These are phyloP conservation scores for Rhabditoides inermis DNA, from an alignment of 2,888 invertebrate genomes.

Conservation along the genomic window DNA sequence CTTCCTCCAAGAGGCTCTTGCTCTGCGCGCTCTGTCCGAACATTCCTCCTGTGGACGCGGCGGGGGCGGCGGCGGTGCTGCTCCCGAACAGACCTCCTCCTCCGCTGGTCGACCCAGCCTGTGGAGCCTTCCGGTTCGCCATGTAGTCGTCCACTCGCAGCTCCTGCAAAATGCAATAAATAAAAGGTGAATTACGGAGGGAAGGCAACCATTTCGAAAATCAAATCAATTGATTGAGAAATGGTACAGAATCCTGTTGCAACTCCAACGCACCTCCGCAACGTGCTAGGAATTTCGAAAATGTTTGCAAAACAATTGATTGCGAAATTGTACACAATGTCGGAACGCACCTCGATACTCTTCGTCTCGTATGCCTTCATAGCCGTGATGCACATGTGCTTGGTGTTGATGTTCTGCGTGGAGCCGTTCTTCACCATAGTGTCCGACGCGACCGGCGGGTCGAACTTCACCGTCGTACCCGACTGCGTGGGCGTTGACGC, in stretches of 20 bases:
- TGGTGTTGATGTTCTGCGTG: constrained; percentile 73
- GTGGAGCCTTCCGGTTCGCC: constrained; percentile 73
- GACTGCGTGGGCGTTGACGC: constrained; percentile 12
- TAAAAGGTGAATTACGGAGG: too few relatives aligned
- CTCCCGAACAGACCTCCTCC: constrained; percentile 25
- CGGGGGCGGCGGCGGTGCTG: constrained; percentile 5
- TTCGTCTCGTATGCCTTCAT: constrained; percentile 97
- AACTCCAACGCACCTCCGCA: not conserved
- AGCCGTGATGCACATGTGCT: constrained; percentile 90
- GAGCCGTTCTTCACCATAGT: constrained; percentile 80
- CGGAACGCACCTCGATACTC: constrained; percentile 67
- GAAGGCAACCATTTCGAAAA: too few relatives aligned
- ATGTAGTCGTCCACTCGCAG: constrained; percentile 83
- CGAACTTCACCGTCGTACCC: constrained; percentile 76
- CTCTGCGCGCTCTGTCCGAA: constrained; percentile 37
- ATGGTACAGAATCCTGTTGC: not conserved
- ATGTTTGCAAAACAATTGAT: not conserved
- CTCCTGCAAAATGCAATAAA: constrained; percentile 59
- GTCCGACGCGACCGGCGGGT: constrained; percentile 73
- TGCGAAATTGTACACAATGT: not conserved
- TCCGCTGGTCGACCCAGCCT: constrained; percentile 16
- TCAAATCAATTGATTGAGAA: too few relatives aligned
- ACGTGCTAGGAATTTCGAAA: too few relatives aligned
- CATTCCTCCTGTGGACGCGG: constrained; percentile 34
- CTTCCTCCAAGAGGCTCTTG: constrained; percentile 7